A percentile compares a stretch with the other conserved stretches of the same genome.
Conservation (phyloP, 35 echinoderm and acorn worm genomes). For the Patiria miniata region DNA sequence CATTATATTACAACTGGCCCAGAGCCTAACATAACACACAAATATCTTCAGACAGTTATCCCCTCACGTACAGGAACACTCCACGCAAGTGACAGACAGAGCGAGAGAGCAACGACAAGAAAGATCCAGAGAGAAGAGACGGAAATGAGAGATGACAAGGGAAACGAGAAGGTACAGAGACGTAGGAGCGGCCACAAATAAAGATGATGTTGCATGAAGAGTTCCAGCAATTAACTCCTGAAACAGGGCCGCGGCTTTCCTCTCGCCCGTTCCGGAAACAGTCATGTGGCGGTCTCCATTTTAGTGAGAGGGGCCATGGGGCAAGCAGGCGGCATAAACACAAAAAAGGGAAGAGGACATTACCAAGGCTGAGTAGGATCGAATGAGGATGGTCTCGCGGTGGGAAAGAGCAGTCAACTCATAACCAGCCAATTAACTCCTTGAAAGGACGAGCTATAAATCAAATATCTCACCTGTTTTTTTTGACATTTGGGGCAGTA, state of each 20-base stretch:
- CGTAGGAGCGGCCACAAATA: too few species aligned
- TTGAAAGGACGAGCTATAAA: background rate
- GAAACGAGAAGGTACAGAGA: too few species aligned
- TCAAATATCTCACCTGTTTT: background rate
- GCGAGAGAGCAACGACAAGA: constrained; percentile 14
- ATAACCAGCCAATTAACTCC: background rate
- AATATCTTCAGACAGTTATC: constrained; percentile 23
- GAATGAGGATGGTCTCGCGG: background rate
- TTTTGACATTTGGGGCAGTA: too few species aligned
- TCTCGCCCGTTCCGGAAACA: background rate
- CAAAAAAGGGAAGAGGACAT: background rate
- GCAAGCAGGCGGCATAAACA: background rate
- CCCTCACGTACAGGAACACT: constrained; percentile 24
- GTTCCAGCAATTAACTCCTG: background rate
- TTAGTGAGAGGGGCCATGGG: background rate
- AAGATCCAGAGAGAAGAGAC: background rate
- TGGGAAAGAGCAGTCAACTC: constrained; percentile 22
- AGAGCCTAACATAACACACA: constrained; percentile 31
- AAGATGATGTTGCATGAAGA: background rate
- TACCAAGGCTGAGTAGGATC: background rate
- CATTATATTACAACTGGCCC: constrained; percentile 21
- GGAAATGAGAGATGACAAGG: background rate
- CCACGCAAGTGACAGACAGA: background rate
- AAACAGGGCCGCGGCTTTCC: background rate
- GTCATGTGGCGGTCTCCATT: background rate